These are phyloP conservation scores for Ceraclea dissimilis DNA, from an alignment of 2,888 invertebrate species.

Conservation along the genomic window DNA sequence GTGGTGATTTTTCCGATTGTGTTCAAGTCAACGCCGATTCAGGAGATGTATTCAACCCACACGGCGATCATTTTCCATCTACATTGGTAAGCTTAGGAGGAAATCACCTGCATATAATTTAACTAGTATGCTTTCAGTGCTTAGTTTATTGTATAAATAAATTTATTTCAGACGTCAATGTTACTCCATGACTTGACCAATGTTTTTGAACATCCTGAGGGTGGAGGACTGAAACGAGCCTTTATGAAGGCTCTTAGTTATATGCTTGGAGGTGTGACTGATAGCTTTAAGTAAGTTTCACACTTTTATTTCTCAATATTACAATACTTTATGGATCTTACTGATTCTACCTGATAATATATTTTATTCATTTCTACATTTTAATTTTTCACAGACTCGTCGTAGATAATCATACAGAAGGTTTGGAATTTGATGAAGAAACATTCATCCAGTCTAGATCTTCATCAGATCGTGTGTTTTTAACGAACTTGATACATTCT, in stretches of 20 bases:
- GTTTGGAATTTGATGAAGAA: background rate
- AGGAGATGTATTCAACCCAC: background rate
- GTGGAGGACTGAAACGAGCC: background rate
- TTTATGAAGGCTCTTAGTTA: background rate
- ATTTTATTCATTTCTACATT: too few species aligned
- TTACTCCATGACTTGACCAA: background rate
- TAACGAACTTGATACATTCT: background rate
- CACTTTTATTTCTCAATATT: too few species aligned
- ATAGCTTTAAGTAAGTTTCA: background rate
- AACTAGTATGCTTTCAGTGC: too few species aligned
- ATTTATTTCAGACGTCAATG: background rate
- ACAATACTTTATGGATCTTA: too few species aligned
- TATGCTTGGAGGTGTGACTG: background rate
- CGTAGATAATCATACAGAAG: background rate
- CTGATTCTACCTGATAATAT: too few species aligned
- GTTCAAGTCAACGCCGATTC: background rate
- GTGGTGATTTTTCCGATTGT: background rate
- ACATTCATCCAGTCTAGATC: background rate
- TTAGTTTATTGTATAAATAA: too few species aligned
- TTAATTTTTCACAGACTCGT: background rate
- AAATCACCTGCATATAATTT: too few species aligned
- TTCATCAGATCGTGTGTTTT: background rate
- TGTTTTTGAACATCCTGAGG: background rate
- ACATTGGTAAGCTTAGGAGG: background rate
- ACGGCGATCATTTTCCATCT: background rate